Percentiles rank a stretch among this genome's conserved stretches.
These are phyloP conservation scores for Luscinia megarhynchos DNA, from an alignment of 2,797 vertebrate genomes.

Conservation along the genomic window DNA sequence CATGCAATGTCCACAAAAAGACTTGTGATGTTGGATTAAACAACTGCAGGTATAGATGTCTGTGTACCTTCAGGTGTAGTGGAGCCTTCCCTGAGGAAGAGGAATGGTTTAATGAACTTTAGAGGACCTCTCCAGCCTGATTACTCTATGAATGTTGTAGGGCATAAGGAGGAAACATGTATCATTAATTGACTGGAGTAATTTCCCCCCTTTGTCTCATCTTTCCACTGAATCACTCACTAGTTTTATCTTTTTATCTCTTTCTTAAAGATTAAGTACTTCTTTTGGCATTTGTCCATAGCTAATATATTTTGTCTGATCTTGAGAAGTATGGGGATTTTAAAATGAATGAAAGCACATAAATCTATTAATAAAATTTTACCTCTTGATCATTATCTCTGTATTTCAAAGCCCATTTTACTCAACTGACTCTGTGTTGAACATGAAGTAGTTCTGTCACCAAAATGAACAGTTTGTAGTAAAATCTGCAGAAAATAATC, in stretches of 20 bases:
- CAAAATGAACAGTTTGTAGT: background rate
- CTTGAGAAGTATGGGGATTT: conserved; percentile 19
- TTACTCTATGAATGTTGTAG: background rate
- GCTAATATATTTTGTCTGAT: conserved; percentile 61
- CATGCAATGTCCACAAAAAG: background rate
- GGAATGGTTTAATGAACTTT: background rate
- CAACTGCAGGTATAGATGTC: background rate
- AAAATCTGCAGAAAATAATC: background rate
- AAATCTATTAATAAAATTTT: conserved; percentile 34
- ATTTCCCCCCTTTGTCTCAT: background rate
- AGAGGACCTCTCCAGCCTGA: background rate
- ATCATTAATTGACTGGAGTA: background rate
- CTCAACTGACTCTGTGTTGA: conserved; percentile 9
- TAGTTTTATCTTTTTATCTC: conserved; percentile 41
- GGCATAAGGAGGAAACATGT: background rate
- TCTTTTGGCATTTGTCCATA: conserved; percentile 18
- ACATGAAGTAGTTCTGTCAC: background rate
- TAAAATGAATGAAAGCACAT: conserved; percentile 36
- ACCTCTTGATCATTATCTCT: conserved; percentile 29
- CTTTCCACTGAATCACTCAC: background rate
- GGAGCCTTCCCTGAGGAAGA: background rate
- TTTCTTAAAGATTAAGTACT: conserved; percentile 35
- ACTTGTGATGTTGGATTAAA: background rate
- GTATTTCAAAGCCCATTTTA: conserved; percentile 28
- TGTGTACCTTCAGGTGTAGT: background rate